These are phyloP conservation scores for Exocentrus adspersus DNA, from an alignment of 2,888 invertebrate species.

Conservation along the genomic window DNA sequence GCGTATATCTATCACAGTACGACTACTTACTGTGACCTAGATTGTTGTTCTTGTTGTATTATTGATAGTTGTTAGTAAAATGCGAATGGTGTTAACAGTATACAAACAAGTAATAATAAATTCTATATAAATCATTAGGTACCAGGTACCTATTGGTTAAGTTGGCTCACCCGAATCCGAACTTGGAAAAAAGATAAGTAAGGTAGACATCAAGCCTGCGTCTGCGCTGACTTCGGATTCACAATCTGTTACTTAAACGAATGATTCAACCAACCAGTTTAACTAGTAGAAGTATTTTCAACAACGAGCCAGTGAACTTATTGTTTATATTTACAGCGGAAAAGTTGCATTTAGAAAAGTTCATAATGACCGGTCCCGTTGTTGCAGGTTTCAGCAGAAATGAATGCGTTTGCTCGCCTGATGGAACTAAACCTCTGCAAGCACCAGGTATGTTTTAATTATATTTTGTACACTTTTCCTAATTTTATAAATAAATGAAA, in stretches of 20 bases:
- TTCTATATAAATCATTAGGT: too few species aligned
- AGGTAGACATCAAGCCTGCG: neutral
- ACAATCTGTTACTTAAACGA: constrained; percentile 22
- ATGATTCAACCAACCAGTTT: constrained; percentile 17
- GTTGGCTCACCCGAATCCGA: constrained; percentile 13
- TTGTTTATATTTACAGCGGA: constrained; percentile 23
- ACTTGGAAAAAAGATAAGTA: constrained; percentile 18
- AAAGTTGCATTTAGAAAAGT: constrained; percentile 3
- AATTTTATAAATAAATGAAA: too few species aligned
- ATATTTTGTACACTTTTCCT: neutral
- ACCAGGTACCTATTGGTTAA: too few species aligned
- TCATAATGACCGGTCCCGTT: constrained; percentile 49
- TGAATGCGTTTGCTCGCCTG: constrained; percentile 44
- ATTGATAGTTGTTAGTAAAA: too few species aligned
- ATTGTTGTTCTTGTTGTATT: too few species aligned
- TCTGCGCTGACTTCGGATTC: constrained; percentile 6
- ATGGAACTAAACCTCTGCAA: constrained; percentile 34
- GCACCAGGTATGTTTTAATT: constrained; percentile 45
- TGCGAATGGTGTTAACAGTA: too few species aligned
- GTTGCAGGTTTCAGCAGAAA: constrained; percentile 53
- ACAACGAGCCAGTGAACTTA: constrained; percentile 21
- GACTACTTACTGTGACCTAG: too few species aligned
- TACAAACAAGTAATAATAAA: too few species aligned
- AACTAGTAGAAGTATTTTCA: constrained; percentile 12
- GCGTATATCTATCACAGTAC: too few species aligned